Percentiles rank a stretch among this genome's conserved stretches.
Evolutionary conservation across 2,888 invertebrate genomes (phyloP).

Genomic region (Oasisia sp.): DNA sequence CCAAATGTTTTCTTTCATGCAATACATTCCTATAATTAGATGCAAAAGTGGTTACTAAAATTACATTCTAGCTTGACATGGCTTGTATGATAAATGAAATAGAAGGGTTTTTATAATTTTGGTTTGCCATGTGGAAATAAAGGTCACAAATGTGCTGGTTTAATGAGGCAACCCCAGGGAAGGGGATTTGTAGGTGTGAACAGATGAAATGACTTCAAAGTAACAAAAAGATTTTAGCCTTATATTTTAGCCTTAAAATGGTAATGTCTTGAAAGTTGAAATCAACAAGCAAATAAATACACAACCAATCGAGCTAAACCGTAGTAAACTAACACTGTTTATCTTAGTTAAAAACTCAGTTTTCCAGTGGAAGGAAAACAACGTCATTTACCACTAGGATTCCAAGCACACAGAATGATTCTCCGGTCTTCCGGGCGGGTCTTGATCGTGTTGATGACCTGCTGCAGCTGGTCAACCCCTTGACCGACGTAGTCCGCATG

Average conservation of each 20-base stretch:
- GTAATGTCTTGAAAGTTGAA: too few species aligned
- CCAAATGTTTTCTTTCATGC: background rate
- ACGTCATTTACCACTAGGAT: conserved; percentile 73
- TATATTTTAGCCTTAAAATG: too few species aligned
- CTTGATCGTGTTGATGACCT: conserved; percentile 80
- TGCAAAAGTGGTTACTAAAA: background rate
- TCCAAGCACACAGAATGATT: conserved; percentile 95
- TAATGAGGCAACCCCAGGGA: too few species aligned
- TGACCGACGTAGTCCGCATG: conserved; percentile 82
- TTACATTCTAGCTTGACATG: background rate
- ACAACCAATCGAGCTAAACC: too few species aligned
- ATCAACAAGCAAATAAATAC: too few species aligned
- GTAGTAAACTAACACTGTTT: too few species aligned
- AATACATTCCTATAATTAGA: background rate
- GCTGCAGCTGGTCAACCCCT: conserved; percentile 89
- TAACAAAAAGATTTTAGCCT: too few species aligned
- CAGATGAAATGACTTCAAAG: too few species aligned
- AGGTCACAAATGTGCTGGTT: too few species aligned
- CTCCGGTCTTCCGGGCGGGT: conserved; percentile 86
- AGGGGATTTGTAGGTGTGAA: too few species aligned
- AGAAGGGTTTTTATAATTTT: too few species aligned
- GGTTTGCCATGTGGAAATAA: too few species aligned
- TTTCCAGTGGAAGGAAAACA: background rate
- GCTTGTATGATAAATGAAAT: background rate
- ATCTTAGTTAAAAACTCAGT: background rate